phyloP scores from a whole-genome alignment of 1,140 invertebrate genomes.

The Halyomorpha halys region DNA sequence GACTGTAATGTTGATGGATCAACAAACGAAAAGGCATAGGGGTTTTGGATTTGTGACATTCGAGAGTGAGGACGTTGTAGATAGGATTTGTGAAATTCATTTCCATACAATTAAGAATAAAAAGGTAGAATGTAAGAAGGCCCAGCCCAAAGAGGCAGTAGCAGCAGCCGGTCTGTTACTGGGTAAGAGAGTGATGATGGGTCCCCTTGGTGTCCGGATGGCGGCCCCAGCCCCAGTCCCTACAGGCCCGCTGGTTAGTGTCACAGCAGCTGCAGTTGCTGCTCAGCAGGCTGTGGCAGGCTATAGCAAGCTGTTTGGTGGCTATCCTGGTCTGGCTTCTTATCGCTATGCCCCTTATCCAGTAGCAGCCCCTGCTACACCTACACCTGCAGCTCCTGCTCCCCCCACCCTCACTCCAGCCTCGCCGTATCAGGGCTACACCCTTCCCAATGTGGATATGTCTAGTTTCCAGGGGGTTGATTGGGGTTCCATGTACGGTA shows the following conservation, averaged over 20 bases:
- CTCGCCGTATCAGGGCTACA: slow-evolving; percentile 67
- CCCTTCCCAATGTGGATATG: slow-evolving; percentile 77
- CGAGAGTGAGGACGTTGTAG: slow-evolving; percentile 82
- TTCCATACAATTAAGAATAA: slow-evolving; percentile 90
- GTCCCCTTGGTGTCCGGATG: slow-evolving; percentile 52
- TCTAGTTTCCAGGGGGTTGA: slow-evolving; percentile 81
- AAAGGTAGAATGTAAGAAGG: slow-evolving; percentile 87
- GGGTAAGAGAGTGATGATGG: slow-evolving; percentile 60
- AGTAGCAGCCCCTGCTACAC: slow-evolving; percentile 45
- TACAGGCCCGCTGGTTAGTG: slow-evolving; percentile 43
- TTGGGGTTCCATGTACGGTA: slow-evolving; percentile 80
- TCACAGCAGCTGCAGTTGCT: slow-evolving; percentile 39
- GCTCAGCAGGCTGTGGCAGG: slow-evolving; percentile 46
- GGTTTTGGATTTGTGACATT: slow-evolving; percentile 89
- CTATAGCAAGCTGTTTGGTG: slow-evolving; percentile 58
- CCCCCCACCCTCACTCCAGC: slow-evolving; percentile 41
- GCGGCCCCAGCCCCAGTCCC: slow-evolving; percentile 42
- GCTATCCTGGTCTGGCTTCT: slow-evolving; percentile 51
- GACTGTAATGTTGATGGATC: slow-evolving; percentile 89
- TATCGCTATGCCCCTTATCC: slow-evolving; percentile 64
- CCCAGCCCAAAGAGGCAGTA: slow-evolving; percentile 82
- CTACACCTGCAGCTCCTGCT: slow-evolving; percentile 39
- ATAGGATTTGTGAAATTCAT: slow-evolving; percentile 83
- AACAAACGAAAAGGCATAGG: slow-evolving; percentile 81
- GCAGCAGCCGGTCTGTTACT: slow-evolving; percentile 58